Percentiles rank a stretch among this genome's conserved stretches.
Conservation (phyloP, 1,140 invertebrate genomes). For the Microplitis demolitor region DNA sequence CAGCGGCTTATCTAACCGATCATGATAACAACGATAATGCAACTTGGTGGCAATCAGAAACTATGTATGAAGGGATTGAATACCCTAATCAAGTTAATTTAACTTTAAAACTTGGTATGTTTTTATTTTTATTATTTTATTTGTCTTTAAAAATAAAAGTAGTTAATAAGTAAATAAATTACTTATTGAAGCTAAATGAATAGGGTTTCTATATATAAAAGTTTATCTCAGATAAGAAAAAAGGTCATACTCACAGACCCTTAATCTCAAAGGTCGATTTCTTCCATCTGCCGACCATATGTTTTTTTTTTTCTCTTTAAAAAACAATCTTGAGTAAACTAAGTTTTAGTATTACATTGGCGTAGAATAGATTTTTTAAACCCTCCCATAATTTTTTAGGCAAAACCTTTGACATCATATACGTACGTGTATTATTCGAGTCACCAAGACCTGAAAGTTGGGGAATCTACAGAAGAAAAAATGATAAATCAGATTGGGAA, state of each 20-base stretch:
- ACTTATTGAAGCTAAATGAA: neutral
- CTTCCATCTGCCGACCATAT: conserved; percentile 30
- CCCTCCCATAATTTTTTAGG: conserved; percentile 67
- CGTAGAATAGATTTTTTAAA: conserved; percentile 34
- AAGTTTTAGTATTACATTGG: neutral
- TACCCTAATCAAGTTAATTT: conserved; percentile 91
- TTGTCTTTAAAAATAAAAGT: neutral
- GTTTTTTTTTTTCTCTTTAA: neutral
- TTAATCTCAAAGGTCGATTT: neutral
- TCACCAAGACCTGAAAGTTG: conserved; percentile 97
- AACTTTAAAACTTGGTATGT: conserved; percentile 84
- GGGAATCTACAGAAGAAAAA: conserved; percentile 89
- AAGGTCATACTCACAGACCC: neutral
- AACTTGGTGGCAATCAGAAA: conserved; percentile 99
- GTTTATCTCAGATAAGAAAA: neutral
- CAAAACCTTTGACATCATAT: conserved; percentile 98
- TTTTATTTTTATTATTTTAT: conserved; percentile 24
- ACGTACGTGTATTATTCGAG: conserved; percentile 90
- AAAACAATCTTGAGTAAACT: neutral
- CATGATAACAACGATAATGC: conserved; percentile 84
- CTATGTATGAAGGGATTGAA: conserved; percentile 92
- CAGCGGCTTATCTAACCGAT: conserved; percentile 86
- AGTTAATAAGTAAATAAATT: neutral
- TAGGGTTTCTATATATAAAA: neutral
- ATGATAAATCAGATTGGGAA: conserved; percentile 83